Conservation (phyloP, 2,888 invertebrate genomes). For the Tipula lateralis region DNA sequence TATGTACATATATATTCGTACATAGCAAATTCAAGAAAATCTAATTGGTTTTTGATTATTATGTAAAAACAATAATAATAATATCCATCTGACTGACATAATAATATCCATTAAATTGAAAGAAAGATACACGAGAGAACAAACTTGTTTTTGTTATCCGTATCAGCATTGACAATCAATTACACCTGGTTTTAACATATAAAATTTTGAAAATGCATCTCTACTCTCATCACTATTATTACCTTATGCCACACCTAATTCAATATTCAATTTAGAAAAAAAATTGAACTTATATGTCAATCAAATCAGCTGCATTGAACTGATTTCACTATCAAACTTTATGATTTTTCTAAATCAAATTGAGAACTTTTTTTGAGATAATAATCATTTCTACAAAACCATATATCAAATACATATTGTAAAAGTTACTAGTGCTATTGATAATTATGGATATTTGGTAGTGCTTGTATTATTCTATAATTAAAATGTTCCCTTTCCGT, state of each 20-base stretch:
- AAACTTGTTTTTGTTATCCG: background rate
- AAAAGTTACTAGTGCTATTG: background rate
- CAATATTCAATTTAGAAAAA: background rate
- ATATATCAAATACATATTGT: background rate
- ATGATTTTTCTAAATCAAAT: background rate
- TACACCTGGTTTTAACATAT: background rate
- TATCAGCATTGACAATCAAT: background rate
- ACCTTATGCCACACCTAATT: background rate
- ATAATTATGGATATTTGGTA: background rate
- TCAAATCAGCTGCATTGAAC: background rate
- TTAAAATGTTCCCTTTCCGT: background rate
- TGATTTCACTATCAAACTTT: background rate
- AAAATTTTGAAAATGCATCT: background rate
- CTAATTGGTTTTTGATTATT: background rate
- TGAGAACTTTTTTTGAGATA: background rate
- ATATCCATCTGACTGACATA: background rate
- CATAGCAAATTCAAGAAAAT: background rate
- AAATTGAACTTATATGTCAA: background rate
- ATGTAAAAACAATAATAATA: background rate
- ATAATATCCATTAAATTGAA: background rate
- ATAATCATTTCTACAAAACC: background rate
- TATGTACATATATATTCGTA: too few relatives aligned
- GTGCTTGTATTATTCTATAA: background rate
- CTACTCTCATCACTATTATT: background rate
- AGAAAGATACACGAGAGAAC: background rate